phyloP scores from a whole-genome alignment of 2,113 vertebrate species.

The Hassar affinis region DNA sequence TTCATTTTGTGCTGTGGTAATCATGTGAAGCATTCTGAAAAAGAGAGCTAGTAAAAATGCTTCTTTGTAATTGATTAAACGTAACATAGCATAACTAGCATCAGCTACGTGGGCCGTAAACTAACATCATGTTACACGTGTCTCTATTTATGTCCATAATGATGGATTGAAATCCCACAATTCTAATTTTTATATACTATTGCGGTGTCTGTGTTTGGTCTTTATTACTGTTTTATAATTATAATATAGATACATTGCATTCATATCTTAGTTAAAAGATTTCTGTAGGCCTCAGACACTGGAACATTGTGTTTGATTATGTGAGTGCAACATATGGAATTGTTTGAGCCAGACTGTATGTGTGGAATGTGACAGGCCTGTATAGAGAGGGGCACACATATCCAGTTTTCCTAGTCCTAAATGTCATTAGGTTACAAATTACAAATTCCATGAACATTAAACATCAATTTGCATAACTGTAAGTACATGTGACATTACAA shows the following conservation, averaged over 20 bases:
- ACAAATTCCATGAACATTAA: background rate
- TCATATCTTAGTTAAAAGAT: no score
- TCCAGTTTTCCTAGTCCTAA: no score
- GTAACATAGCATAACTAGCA: background rate
- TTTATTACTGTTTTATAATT: no score
- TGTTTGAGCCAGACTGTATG: no score
- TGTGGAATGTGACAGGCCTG: no score
- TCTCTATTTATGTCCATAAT: background rate
- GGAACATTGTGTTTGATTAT: no score
- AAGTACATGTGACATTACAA: background rate
- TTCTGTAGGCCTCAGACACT: no score
- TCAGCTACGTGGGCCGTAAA: background rate
- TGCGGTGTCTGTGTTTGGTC: no score
- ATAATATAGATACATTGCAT: no score
- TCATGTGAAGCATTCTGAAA: background rate
- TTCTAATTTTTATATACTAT: background rate
- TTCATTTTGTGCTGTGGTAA: background rate
- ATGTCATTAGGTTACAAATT: no score
- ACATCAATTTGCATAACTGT: slow-evolving; percentile 1
- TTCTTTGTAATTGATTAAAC: background rate
- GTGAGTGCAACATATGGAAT: no score
- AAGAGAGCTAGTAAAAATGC: background rate
- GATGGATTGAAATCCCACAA: background rate
- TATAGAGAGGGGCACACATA: no score
- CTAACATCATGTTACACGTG: background rate